Evolutionary conservation across 2,113 vertebrate species (phyloP).

Genomic region (Eira barbara): DNA sequence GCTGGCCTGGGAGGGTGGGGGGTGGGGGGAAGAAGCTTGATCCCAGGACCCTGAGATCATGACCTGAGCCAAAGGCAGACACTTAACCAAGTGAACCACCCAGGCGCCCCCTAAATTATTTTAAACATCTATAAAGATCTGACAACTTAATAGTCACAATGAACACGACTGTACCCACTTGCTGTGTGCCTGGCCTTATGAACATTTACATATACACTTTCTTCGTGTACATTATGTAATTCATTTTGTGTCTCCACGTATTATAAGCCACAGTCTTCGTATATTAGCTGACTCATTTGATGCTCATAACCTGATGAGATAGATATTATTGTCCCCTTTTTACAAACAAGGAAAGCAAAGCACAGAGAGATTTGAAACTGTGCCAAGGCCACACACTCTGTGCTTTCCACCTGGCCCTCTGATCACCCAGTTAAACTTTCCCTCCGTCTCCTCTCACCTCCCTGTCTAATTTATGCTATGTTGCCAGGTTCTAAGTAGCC

Average conservation of each 20-base stretch:
- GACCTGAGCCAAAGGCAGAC: background rate
- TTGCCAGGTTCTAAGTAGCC: constrained; percentile 45
- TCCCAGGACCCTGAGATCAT: background rate
- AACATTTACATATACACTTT: background rate
- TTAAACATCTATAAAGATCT: background rate
- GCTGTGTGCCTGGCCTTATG: background rate
- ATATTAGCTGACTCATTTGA: background rate
- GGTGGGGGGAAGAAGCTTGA: no score
- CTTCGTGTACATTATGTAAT: background rate
- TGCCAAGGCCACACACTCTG: background rate
- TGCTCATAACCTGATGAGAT: background rate
- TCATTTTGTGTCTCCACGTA: background rate
- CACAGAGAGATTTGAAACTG: background rate
- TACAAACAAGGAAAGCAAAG: background rate
- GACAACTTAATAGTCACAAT: background rate
- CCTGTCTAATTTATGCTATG: constrained; percentile 42
- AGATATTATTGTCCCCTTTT: background rate
- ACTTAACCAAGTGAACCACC: background rate
- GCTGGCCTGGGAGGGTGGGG: background rate
- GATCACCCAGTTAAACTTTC: background rate
- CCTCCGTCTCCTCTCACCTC: background rate
- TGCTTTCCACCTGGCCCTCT: background rate
- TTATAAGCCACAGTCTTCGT: background rate
- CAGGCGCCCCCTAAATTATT: background rate
- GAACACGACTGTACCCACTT: background rate